phyloP scores from a whole-genome alignment of 2,797 vertebrate species.

The Euthynnus affinis region DNA sequence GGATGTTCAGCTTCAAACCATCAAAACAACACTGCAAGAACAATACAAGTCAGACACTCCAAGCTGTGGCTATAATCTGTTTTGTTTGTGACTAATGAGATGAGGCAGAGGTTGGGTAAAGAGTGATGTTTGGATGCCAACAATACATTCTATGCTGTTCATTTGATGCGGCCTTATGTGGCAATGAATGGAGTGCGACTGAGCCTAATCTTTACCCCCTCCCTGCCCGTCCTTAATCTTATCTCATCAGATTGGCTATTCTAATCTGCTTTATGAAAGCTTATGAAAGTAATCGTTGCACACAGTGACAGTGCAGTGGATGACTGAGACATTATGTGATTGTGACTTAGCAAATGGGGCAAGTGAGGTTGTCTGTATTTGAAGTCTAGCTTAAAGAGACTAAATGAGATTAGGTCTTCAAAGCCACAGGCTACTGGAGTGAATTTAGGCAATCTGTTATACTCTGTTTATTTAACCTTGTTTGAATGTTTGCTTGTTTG shows the following conservation, averaged over 20 bases:
- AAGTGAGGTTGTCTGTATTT: slow-evolving; percentile 41
- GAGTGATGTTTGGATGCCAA: slow-evolving; percentile 46
- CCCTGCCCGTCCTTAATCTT: slow-evolving; percentile 67
- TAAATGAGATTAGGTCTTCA: slow-evolving; percentile 57
- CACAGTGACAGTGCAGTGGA: slow-evolving; percentile 67
- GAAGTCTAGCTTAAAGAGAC: slow-evolving; percentile 29
- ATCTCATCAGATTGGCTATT: slow-evolving; percentile 77
- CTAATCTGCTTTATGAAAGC: slow-evolving; percentile 83
- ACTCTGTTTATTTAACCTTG: slow-evolving; percentile 26
- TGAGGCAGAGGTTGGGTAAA: slow-evolving; percentile 24
- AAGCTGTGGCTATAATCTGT: slow-evolving; percentile 64
- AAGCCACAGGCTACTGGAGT: slow-evolving; percentile 26
- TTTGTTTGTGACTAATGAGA: slow-evolving; percentile 62
- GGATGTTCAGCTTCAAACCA: slow-evolving; percentile 58
- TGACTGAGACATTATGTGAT: slow-evolving; percentile 58
- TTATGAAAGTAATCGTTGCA: slow-evolving; percentile 80
- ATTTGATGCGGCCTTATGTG: slow-evolving; percentile 63
- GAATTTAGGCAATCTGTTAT: slow-evolving; percentile 23
- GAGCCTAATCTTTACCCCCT: slow-evolving; percentile 65
- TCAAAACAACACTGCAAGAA: slow-evolving; percentile 57
- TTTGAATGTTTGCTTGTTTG: slow-evolving; percentile 33
- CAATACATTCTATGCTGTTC: slow-evolving; percentile 68
- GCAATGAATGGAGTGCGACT: slow-evolving; percentile 53
- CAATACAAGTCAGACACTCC: slow-evolving; percentile 54
- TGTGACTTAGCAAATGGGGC: slow-evolving; percentile 74